phyloP scores from a whole-genome alignment of 2,113 vertebrate species.

The Malaclemys terrapin region DNA sequence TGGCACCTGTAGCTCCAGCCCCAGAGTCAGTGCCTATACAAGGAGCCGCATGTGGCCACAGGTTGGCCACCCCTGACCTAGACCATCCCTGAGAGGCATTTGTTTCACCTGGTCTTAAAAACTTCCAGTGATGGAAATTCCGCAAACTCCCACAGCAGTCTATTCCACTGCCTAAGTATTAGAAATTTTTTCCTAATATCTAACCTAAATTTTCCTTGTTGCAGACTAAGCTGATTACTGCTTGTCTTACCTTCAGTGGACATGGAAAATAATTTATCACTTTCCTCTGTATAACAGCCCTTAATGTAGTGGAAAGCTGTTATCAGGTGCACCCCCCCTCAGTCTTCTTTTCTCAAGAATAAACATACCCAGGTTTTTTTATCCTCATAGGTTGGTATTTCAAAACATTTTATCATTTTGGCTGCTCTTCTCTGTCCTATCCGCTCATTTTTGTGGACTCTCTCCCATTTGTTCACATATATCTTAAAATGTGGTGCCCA shows the following conservation, averaged over 20 bases:
- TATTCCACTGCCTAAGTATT: neutral
- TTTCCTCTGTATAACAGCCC: neutral
- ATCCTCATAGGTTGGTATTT: neutral
- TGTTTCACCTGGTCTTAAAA: neutral
- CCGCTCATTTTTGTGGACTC: neutral
- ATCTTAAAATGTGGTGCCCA: neutral
- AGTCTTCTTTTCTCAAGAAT: neutral
- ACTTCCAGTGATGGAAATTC: neutral
- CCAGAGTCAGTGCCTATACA: no score
- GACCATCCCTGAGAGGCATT: neutral
- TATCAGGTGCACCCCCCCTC: neutral
- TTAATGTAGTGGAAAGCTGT: neutral
- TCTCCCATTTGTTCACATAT: neutral
- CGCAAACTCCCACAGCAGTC: neutral
- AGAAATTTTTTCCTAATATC: neutral
- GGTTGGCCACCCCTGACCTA: neutral
- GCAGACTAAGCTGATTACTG: neutral
- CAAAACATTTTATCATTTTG: neutral
- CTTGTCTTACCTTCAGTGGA: neutral
- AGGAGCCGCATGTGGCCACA: no score
- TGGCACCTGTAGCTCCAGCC: no score
- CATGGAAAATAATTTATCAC: neutral
- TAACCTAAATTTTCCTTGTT: neutral
- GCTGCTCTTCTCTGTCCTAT: neutral
- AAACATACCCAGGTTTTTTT: neutral